Evolutionary conservation across 2,888 invertebrate species (phyloP), one percentile per base, ranked within the genome.

Genomic region (Halocaridina rubra): DNA sequence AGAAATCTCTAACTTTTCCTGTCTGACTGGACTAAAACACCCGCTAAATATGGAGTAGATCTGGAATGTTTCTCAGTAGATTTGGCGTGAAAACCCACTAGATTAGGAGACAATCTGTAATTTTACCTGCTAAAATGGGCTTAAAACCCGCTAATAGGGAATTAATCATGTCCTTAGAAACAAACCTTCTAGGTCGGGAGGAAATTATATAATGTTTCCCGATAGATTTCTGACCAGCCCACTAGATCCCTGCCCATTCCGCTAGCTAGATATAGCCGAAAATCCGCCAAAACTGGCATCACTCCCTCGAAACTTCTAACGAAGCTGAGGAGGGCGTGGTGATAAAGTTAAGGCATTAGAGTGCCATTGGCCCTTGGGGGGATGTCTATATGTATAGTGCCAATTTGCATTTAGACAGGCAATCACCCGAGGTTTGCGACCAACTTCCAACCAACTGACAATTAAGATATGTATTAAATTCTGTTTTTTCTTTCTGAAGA

Each of bases 361-460:
- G 22, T 27, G 69, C 10, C n/a, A 5, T 10, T n/a, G 69, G 7
- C 29, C n/a, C 4, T 16, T n/a, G 69, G 16, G 13, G 29, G 30
- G 69, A 69, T n/a, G 29, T 69, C 69, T 30, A 33, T 27, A 19
- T 57, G 59, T 82, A 77, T 77, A 71, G 61, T 57, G n/a, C 71
- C 77, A 82, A 82, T 82, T 82, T 82, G 82, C 82, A 82, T 82
- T 82, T 82, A 82, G 82, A 82, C 76, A 82, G 82, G 82, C 67
- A 82, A 82, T 82, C 82, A 77, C 71, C 57, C 33, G 76, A 30
- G 71, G 39, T 33, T 39, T 69, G 29, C n/a, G n/a, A 27, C 69
- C 32, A 32, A 39, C 81, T 59, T 19, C 81, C 76, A 33, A 64
- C 57, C 16, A 30, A 67, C 64, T 81, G 81, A 76, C 81, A 76